phyloP scores from a whole-genome alignment of 2,888 invertebrate species.

The Acanthoscelides obtectus region DNA sequence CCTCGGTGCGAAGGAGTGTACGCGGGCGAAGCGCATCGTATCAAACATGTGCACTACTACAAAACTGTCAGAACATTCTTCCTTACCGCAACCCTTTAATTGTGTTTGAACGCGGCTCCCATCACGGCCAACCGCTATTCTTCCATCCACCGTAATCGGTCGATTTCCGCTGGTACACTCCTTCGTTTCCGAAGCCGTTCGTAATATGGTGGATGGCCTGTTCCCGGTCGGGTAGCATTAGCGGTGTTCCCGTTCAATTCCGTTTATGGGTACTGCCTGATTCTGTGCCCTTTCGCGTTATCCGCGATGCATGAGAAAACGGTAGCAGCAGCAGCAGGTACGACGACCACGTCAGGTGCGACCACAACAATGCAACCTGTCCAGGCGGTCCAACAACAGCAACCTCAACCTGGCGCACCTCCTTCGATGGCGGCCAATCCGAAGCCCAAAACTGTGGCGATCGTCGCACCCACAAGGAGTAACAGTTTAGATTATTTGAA shows the following conservation, averaged over 20 bases:
- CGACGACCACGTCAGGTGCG: slow-evolving; percentile 5
- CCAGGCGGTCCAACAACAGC: neutral
- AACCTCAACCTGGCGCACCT: neutral
- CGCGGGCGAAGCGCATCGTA: neutral
- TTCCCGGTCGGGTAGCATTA: neutral
- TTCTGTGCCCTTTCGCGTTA: neutral
- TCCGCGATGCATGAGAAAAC: slow-evolving; percentile 37
- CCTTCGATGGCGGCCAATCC: slow-evolving; percentile 29
- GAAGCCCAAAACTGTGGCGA: slow-evolving; percentile 57
- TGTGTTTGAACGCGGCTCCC: no score
- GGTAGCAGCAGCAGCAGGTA: slow-evolving; percentile 7
- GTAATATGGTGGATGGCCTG: no score
- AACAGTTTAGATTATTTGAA: slow-evolving; percentile 85
- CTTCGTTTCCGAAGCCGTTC: no score
- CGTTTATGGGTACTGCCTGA: neutral
- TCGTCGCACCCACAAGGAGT: slow-evolving; percentile 69
- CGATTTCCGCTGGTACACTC: no score
- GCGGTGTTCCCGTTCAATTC: no score
- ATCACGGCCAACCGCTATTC: no score
- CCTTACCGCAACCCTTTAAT: no score
- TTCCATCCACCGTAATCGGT: no score
- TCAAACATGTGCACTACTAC: neutral
- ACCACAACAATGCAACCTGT: neutral
- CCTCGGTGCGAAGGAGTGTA: neutral
- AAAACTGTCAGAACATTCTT: no score